These are phyloP conservation scores for Ochlodes sylvanus DNA, from an alignment of 2,888 invertebrate species.

Conservation along the genomic window DNA sequence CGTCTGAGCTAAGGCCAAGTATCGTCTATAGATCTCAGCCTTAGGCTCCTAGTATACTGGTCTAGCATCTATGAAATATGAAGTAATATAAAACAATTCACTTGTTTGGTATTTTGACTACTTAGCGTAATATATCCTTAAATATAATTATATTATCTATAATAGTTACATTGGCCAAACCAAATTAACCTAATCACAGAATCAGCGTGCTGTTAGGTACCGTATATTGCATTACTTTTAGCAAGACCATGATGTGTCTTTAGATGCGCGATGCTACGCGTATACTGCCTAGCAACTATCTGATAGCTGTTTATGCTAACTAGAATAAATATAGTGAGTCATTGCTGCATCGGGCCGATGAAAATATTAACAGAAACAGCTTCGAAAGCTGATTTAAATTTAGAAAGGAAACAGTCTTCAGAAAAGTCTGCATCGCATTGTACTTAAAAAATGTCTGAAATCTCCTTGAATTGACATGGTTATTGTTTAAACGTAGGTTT, in stretches of 20 bases:
- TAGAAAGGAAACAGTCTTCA: background rate
- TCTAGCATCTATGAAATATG: too few species aligned
- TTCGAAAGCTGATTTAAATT: background rate
- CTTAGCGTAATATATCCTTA: too few species aligned
- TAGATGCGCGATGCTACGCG: background rate
- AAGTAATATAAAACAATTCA: too few species aligned
- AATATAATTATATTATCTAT: too few species aligned
- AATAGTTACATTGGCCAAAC: too few species aligned
- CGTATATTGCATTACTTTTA: background rate
- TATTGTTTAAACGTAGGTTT: background rate
- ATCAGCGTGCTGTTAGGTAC: background rate
- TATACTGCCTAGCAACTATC: background rate
- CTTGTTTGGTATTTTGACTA: too few species aligned
- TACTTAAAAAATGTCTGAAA: too few species aligned
- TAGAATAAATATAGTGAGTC: conserved; percentile 14
- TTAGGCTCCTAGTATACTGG: too few species aligned
- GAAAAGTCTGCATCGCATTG: background rate
- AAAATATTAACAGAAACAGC: conserved; percentile 12
- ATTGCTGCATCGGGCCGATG: background rate
- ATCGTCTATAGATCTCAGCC: too few species aligned
- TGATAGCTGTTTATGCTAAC: conserved; percentile 7
- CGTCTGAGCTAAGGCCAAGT: too few species aligned
- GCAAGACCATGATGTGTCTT: background rate
- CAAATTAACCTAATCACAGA: too few species aligned
- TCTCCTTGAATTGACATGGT: background rate